Evolutionary conservation across 2,797 vertebrate genomes (phyloP), one percentile per base, ranked within the genome.

Genomic region (Buceros bicornis): DNA sequence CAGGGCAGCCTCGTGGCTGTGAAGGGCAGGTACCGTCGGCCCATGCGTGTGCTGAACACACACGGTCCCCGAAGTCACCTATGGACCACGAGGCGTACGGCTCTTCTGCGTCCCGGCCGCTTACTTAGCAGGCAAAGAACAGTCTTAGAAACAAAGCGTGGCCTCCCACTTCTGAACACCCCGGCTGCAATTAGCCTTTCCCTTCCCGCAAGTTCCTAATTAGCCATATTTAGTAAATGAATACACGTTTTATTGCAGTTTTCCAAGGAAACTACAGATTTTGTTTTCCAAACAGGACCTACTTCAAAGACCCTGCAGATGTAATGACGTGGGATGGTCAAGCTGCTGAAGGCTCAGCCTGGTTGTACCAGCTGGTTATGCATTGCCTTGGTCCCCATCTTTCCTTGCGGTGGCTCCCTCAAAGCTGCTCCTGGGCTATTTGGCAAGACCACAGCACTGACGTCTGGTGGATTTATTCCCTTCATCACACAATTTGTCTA

Each of bases 1-100:
- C 1, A 0, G 28, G 42, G 60, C 50, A 87, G 84, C 37, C 28
- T 1, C 4, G 0, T 1, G 6, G 43, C 3, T 29, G 31, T 2
- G 69, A 54, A 15, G 78, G 57, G n/a, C 48, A 42, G 53, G 37
- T 8, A 4, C 35, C 69, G 58, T 2, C 37, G 82, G 43, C 42
- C 54, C 42, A 3, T 5, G 10, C 5, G 1, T 6, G 5, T 0
- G 4, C 65, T 26, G 3, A 22, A 35, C 33, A 54, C 37, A 51
- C 21, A 31, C 61, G 2, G 2, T 21, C 64, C 57, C 40, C 3
- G 7, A 45, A 29, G 26, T 37, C 77, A 47, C 17, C 60, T 8
- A 2, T 2, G 40, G 13, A 42, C 19, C 65, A 57, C 57, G 37
- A 58, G 31, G 11, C 17, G 13, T 2, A 21, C 2, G 26, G 8